Base-by-base conservation (phyloP, 2,797 vertebrate species). In the Tenualosa thibaudeaui region DNA sequence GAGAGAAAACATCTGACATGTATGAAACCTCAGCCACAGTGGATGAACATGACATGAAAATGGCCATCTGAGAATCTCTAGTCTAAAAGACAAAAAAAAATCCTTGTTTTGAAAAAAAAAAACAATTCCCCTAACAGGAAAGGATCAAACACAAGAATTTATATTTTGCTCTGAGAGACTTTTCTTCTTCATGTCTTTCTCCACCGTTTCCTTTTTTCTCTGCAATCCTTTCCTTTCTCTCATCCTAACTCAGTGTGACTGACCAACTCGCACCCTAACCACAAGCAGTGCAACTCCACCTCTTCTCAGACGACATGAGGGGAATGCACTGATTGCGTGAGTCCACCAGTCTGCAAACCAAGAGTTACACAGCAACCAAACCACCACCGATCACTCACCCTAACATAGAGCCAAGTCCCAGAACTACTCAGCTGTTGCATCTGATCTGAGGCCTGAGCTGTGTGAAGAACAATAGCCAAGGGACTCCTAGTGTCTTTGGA, bases 341-440 rank as follows among this genome's bases (percentile, higher is more conserved):
- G 65, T 71, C 65, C 65, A 40, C 26, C 65, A 15, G 65, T 40
- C 65, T 71, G 65, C 65, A 37, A 31, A 15, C 26, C 65, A 31
- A 37, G 65, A 31, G 65, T 71, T 37, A 71, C 65, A 37, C 65
- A 37, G 65, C 65, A 71, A 71, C 65, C 65, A 71, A 37, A 15
- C 65, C 65, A 40, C 65, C 65, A 71, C 13, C 37, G 65, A 71
- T 71, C 40, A 71, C 65, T 71, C 65, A 71, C 26, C 65, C 65
- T 2, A 40, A 31, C 31, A 37, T 31, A 3, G 31, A 12, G 65
- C 65, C 65, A 71, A 37, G 31, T 31, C 65, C 65, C 65, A 71
- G 15, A 71, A 15, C 65, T 71, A 37, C 26, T 31, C n/a, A 26
- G 15, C 62, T 68, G 24, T 8, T 37, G 31, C 62, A 26, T 10